phyloP scores from a whole-genome alignment of 2,797 vertebrate species.

The Propithecus perrieri region DNA sequence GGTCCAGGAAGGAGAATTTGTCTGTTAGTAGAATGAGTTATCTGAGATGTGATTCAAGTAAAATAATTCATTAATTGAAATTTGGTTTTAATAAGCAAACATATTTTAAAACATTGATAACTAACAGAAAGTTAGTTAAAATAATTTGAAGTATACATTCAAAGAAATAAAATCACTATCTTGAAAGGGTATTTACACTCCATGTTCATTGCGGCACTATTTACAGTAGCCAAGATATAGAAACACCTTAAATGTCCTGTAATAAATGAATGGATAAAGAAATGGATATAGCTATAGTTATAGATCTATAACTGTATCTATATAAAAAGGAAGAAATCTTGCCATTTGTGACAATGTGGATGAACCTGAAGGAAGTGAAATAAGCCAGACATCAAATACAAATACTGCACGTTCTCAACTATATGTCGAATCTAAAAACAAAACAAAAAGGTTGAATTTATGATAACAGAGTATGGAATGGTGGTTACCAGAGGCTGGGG shows the following conservation, averaged over 20 bases:
- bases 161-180: neutral
- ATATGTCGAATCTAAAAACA: neutral
- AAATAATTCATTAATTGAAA: neutral
- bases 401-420: no score
- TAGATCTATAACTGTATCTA: neutral
- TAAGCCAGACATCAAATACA: neutral
- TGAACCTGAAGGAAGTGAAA: neutral
- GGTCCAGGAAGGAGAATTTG: neutral
- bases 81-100: neutral
- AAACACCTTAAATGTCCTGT: neutral
- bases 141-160: neutral
- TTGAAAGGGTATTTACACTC: neutral
- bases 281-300: neutral
- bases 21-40: neutral
- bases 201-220: neutral
- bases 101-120: neutral
- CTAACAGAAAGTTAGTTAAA: neutral
- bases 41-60: neutral
- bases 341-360: neutral
- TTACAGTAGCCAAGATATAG: neutral
- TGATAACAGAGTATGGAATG: neutral
- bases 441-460: neutral
- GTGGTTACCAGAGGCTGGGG: no score
- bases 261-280: neutral
- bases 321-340: neutral